Base-by-base conservation (phyloP, 2,888 invertebrate genomes). In the Dermolepida albohirtum region DNA sequence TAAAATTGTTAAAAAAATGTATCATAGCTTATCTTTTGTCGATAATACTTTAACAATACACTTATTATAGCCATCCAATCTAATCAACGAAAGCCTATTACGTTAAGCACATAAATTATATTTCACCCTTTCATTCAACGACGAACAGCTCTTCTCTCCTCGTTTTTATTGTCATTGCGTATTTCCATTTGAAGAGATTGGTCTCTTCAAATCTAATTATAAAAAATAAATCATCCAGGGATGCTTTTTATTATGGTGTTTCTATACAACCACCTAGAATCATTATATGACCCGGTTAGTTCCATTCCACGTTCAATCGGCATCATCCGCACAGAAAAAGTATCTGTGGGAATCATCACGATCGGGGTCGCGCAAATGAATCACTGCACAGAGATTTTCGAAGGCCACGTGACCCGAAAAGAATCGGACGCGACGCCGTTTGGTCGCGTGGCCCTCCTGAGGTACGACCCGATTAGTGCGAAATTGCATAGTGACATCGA, bases 291-390 rank as follows among this genome's bases (percentile, higher is more conserved):
- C 47, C 27, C 29, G 14, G 47, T 11, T 10, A 14, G 22, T 22
- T 14, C 39, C 41, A 22, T 43, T 41, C 59, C 39, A 16, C 17
- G n/a, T 14, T 12, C 27, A 10, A 14, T 11, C 64, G 68, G 57
- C 67, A 63, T 34, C 34, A 64, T 66, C 44, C 52, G 51, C 49
- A 64, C 66, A 64, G 59, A 51, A 66, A 59, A 64, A 44, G 69
- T 70, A 74, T 72, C 79, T 81, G 81, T 82, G 81, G 81, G 82
- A 82, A 82, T 74, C 81, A 77, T 72, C 74, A 74, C 74, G 75
- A 76, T 71, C 75, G 76, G 40, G 16, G 50, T 50, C 76, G 77
- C 76, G 77, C 74, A 78, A 81, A 80, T 81, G 80, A 81, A 80
- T 80, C 80, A 81, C 80, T 79, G 80, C 77, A 77, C 74, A 72